Percentiles rank a stretch among this genome's conserved stretches.
Conservation (phyloP, 2,888 invertebrate species). For the Tiliacea aurago region DNA sequence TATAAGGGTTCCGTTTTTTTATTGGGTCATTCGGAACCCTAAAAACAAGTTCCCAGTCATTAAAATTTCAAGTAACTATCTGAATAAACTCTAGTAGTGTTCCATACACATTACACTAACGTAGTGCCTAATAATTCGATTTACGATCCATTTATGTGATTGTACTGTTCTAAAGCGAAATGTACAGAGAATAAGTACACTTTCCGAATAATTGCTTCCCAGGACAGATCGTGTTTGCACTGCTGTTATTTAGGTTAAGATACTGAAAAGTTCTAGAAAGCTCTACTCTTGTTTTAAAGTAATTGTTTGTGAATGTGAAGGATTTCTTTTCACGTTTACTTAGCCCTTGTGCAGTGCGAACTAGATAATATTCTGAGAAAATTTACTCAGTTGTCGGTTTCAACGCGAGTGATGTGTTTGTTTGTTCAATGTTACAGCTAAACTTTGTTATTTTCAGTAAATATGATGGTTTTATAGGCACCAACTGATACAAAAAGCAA, state of each 20-base stretch:
- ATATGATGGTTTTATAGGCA: background rate
- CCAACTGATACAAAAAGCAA: background rate
- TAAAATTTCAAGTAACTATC: slow-evolving; percentile 23
- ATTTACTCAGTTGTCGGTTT: background rate
- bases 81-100: slow-evolving; percentile 21
- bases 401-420: too few species aligned
- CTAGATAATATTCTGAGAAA: background rate
- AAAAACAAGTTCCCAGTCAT: background rate
- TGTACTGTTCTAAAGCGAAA: slow-evolving; percentile 56
- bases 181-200: slow-evolving; percentile 47
- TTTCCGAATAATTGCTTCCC: slow-evolving; percentile 65
- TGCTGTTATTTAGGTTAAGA: slow-evolving; percentile 47
- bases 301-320: slow-evolving; percentile 37
- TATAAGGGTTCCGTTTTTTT: too few species aligned
- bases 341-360: background rate
- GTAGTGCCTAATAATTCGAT: slow-evolving; percentile 63
- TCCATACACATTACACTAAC: slow-evolving; percentile 32
- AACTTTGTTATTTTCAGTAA: too few species aligned
- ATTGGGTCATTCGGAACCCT: background rate
- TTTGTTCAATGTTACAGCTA: background rate
- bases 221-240: slow-evolving; percentile 50
- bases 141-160: slow-evolving; percentile 69
- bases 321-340: slow-evolving; percentile 20
- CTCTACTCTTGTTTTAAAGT: slow-evolving; percentile 15
- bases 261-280: slow-evolving; percentile 46